A percentile compares a stretch with the other conserved stretches of the same genome.
Evolutionary conservation across 1,140 invertebrate species (phyloP).

Genomic region (Lerema accius): DNA sequence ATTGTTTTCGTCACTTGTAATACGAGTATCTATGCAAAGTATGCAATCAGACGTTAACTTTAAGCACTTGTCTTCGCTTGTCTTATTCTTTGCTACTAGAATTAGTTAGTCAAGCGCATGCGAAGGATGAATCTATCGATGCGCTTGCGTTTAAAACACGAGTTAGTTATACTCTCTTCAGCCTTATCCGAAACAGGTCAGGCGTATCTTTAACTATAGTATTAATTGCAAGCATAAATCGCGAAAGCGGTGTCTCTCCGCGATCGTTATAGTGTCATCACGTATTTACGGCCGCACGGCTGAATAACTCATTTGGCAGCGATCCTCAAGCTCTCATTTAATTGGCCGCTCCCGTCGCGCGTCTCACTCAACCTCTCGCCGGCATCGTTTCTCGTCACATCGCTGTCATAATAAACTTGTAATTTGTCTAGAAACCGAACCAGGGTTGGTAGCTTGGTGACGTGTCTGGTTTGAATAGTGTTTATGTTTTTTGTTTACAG

Average conservation of each 20-base stretch:
- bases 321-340: conserved; percentile 33
- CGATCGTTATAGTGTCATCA: conserved; percentile 34
- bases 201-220: background rate
- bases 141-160: no score
- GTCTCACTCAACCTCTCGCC: conserved; percentile 27
- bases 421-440: conserved; percentile 22
- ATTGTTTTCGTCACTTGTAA: no score
- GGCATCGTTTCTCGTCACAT: conserved; percentile 26
- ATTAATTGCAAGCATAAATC: conserved; percentile 1
- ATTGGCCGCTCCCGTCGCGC: conserved; percentile 28
- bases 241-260: conserved; percentile 13
- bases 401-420: conserved; percentile 36
- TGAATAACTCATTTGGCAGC: conserved; percentile 35
- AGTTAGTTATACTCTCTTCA: no score
- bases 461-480: background rate
- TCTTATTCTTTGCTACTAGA: no score
- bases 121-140: no score
- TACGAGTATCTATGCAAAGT: no score
- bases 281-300: conserved; percentile 29
- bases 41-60: no score
- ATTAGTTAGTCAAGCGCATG: no score
- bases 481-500: background rate
- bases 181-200: background rate
- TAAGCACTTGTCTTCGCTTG: no score
- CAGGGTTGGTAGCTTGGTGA: background rate